Evolutionary conservation across 2,888 invertebrate genomes (phyloP).

Genomic region (Pollenia angustigena): DNA sequence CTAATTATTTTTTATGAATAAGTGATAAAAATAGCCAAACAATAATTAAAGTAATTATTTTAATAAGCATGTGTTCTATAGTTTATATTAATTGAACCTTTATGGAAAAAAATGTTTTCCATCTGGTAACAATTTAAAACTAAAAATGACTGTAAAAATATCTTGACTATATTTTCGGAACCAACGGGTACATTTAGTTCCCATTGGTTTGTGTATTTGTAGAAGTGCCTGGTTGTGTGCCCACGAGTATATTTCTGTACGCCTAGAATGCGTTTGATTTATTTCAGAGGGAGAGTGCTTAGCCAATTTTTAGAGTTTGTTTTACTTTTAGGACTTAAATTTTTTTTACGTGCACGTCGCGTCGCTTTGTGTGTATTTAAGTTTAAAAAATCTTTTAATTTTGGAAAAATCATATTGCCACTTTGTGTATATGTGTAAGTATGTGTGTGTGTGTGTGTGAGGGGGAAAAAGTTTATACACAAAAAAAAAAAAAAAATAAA

Average conservation of each 20-base stretch:
- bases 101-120: too few relatives aligned
- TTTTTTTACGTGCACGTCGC: not conserved
- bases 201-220: too few relatives aligned
- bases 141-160: too few relatives aligned
- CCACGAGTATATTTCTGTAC: not conserved
- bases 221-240: not conserved
- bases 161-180: too few relatives aligned
- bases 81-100: too few relatives aligned
- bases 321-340: not conserved
- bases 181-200: too few relatives aligned
- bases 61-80: too few relatives aligned
- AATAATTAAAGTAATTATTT: not conserved
- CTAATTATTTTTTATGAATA: not conserved
- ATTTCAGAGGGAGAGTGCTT: not conserved
- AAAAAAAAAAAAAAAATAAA: not conserved
- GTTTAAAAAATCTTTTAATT: constrained; percentile 8
- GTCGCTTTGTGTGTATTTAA: not conserved
- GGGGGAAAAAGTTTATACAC: not conserved
- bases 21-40: not conserved
- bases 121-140: too few relatives aligned
- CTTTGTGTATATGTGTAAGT: not conserved
- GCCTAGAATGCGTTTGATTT: not conserved
- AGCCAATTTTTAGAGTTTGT: not conserved
- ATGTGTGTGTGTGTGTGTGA: not conserved
- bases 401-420: not conserved